Conservation (phyloP, 2,797 vertebrate genomes). For the Thunnus albacares region DNA sequence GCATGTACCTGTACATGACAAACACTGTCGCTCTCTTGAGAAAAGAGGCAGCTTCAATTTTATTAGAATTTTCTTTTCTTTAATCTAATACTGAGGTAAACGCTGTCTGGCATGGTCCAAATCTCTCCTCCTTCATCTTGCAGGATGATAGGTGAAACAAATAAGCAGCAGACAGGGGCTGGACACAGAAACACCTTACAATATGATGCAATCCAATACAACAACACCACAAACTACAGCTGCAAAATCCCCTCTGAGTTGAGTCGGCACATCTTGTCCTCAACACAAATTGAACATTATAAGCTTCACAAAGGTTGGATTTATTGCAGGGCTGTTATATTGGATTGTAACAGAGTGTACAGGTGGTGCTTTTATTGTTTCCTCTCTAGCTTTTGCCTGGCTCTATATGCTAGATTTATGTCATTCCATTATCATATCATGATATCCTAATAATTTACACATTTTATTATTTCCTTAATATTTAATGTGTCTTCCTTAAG, state of each 20-base stretch:
- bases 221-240: slow-evolving; percentile 40
- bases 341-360: slow-evolving; percentile 34
- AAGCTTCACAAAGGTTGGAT: slow-evolving; percentile 48
- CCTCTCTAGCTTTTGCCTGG: slow-evolving; percentile 11
- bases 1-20: not conserved
- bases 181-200: slow-evolving; percentile 27
- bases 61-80: slow-evolving; percentile 18
- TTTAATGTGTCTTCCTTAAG: not conserved
- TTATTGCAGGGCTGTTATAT: slow-evolving; percentile 52
- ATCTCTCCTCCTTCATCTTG: slow-evolving; percentile 2
- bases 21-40: slow-evolving; percentile 23
- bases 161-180: not conserved
- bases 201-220: slow-evolving; percentile 31
- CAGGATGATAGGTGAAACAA: slow-evolving; percentile 22
- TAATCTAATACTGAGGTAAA: not conserved
- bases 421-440: not conserved
- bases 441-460: not conserved
- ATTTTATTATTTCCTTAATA: not conserved
- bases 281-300: slow-evolving; percentile 65
- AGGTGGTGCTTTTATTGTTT: slow-evolving; percentile 36
- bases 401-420: slow-evolving; percentile 1
- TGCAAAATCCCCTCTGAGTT: slow-evolving; percentile 52
- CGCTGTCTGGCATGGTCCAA: slow-evolving; percentile 19
- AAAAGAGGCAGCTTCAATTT: slow-evolving; percentile 6
- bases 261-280: slow-evolving; percentile 62